Conservation (phyloP, 2,113 vertebrate species). For the Periophthalmodon schlosseri region DNA sequence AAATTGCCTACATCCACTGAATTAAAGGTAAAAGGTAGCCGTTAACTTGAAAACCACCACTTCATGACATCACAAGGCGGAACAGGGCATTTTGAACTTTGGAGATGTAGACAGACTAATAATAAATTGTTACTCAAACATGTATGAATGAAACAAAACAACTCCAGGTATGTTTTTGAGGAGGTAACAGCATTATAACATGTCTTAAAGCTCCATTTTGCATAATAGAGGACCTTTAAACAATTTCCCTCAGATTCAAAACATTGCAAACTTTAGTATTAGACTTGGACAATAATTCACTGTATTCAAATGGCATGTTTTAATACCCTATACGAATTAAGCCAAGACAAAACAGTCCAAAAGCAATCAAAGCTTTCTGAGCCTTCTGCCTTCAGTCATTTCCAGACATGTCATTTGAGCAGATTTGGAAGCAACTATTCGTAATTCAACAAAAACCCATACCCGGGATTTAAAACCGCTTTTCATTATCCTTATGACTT, state of each 20-base stretch:
- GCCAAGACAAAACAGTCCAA: not conserved
- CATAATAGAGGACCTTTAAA: not conserved
- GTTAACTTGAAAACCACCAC: no score
- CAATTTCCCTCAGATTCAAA: not conserved
- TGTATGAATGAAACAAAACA: no score
- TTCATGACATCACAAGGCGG: no score
- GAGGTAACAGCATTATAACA: no score
- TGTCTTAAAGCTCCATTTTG: no score
- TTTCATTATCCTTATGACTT: conserved; percentile 11
- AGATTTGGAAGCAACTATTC: conserved; percentile 2
- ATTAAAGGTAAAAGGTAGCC: no score
- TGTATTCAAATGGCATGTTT: not conserved
- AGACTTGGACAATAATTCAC: not conserved
- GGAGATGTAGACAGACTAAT: no score
- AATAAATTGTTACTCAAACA: no score
- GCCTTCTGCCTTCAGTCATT: conserved; percentile 8
- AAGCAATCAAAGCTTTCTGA: conserved; percentile 5
- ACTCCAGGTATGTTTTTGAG: no score
- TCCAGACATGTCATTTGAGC: not conserved
- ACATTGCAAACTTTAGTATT: not conserved
- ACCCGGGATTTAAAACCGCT: conserved; percentile 11
- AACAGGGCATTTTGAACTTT: no score
- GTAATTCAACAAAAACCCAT: conserved; percentile 11
- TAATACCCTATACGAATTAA: not conserved
- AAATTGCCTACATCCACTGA: no score